These are phyloP conservation scores for Podarcis cretensis DNA, from an alignment of 2,113 vertebrate species.

Conservation along the genomic window DNA sequence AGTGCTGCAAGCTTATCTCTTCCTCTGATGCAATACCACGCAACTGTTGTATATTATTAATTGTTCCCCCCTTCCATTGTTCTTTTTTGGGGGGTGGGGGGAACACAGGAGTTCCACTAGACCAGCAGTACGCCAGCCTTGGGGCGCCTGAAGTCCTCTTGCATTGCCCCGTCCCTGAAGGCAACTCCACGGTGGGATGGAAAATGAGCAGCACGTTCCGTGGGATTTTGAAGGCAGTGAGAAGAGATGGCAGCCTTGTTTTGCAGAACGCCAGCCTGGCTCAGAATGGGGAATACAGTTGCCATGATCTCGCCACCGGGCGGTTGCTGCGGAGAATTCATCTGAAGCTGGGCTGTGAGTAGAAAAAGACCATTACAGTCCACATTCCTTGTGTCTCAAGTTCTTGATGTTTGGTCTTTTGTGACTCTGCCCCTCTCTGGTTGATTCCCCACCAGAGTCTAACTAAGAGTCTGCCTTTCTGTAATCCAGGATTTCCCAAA, in stretches of 20 bases:
- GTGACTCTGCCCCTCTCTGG: too few species aligned
- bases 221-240: background rate
- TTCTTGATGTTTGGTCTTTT: background rate
- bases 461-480: too few species aligned
- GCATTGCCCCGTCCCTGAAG: background rate
- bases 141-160: background rate
- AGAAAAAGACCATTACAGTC: too few species aligned
- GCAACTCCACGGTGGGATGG: background rate
- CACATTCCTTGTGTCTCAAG: background rate
- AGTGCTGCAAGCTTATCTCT: too few species aligned
- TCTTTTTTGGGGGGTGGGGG: background rate
- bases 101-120: background rate
- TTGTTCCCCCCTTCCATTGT: background rate
- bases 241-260: background rate
- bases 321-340: background rate
- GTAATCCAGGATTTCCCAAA: too few species aligned
- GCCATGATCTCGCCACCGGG: background rate
- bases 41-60: background rate
- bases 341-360: conserved; percentile 36
- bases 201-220: background rate
- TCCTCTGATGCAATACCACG: too few species aligned
- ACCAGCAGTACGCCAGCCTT: background rate
- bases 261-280: background rate
- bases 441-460: too few species aligned
- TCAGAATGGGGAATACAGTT: conserved; percentile 23